These are phyloP conservation scores for Zhengitettix transpicula DNA, from an alignment of 2,888 invertebrate species.

Conservation along the genomic window DNA sequence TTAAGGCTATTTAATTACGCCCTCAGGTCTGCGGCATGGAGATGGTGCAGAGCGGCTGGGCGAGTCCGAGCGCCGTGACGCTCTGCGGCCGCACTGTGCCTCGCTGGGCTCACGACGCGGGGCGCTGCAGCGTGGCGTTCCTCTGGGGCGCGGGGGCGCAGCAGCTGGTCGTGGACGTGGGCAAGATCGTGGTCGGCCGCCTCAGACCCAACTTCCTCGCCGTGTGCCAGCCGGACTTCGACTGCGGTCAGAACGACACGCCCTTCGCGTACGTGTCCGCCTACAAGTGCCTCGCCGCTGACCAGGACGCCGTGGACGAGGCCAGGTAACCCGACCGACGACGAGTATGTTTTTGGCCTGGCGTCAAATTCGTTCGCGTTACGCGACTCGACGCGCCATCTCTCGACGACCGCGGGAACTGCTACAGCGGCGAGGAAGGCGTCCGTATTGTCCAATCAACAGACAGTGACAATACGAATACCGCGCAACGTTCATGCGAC, in stretches of 20 bases:
- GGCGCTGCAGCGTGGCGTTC: slow-evolving; percentile 18
- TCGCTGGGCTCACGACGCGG: not conserved
- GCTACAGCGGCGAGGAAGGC: no score
- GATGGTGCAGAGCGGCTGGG: not conserved
- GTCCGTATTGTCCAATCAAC: no score
- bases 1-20: no score
- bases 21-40: not conserved
- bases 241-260: slow-evolving; percentile 29
- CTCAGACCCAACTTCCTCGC: slow-evolving; percentile 86
- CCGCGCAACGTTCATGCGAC: no score
- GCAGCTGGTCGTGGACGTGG: slow-evolving; percentile 78
- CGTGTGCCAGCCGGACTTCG: slow-evolving; percentile 62
- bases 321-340: slow-evolving; percentile 39
- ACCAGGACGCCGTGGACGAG: slow-evolving; percentile 44
- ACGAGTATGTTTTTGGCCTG: no score
- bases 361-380: no score
- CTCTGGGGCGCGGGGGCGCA: slow-evolving; percentile 35
- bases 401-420: no score
- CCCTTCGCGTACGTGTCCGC: slow-evolving; percentile 46
- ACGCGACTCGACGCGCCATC: no score
- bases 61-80: not conserved
- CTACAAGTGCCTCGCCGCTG: slow-evolving; percentile 44
- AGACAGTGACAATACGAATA: no score
- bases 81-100: slow-evolving; percentile 1
- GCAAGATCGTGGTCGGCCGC: slow-evolving; percentile 85